Percentiles rank a stretch among this genome's conserved stretches.
These are phyloP conservation scores for Drosophila elegans DNA, from an alignment of 1,140 invertebrate genomes.

Conservation along the genomic window DNA sequence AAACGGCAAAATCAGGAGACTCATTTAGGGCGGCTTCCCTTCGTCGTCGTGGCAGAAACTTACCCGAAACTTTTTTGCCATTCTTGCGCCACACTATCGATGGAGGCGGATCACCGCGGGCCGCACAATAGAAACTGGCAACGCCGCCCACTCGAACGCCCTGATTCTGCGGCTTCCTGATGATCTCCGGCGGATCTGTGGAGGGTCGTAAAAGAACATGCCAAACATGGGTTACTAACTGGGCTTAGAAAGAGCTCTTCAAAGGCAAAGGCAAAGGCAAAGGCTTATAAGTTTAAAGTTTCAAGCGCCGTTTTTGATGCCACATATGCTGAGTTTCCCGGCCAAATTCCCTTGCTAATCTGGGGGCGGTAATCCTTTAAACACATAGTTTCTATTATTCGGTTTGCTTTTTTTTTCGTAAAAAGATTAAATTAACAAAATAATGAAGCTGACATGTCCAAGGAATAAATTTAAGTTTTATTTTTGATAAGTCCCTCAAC, in stretches of 20 bases:
- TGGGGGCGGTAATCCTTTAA: neutral
- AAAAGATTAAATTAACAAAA: neutral
- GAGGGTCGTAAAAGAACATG: conserved; percentile 80
- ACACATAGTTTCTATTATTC: neutral
- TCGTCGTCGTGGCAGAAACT: conserved; percentile 61
- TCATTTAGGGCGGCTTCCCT: conserved; percentile 7
- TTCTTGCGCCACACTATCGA: conserved; percentile 96
- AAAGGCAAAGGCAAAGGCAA: neutral
- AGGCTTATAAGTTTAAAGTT: conserved; percentile 12
- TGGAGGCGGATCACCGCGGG: conserved; percentile 94
- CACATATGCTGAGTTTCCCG: conserved; percentile 1
- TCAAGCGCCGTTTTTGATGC: conserved; percentile 1
- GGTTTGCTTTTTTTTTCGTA: neutral
- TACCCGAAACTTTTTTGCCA: conserved; percentile 92
- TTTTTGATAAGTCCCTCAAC: neutral
- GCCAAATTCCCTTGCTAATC: neutral
- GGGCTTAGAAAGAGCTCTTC: conserved; percentile 4
- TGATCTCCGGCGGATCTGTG: conserved; percentile 96
- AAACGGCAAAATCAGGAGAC: conserved; percentile 16
- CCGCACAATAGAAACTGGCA: conserved; percentile 97
- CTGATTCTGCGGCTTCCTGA: conserved; percentile 93
- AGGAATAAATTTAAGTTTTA: neutral
- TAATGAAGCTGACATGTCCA: neutral
- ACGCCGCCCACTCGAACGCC: conserved; percentile 95
- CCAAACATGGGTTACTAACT: conserved; percentile 40